Percentiles rank a stretch among this genome's conserved stretches.
phyloP scores from a whole-genome alignment of 2,797 vertebrate genomes.

The Falco rusticolus region DNA sequence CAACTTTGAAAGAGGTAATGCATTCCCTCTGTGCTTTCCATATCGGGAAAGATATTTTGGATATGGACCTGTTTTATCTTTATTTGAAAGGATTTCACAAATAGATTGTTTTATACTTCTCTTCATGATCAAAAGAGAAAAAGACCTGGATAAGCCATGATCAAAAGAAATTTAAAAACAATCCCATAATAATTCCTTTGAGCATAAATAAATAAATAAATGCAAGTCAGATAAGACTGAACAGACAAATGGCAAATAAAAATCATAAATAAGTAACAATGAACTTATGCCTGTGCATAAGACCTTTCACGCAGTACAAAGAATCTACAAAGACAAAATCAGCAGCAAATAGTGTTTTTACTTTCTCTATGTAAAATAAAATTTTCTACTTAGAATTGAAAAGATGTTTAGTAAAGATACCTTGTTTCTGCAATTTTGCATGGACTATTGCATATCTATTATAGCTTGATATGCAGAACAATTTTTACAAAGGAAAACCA shows the following conservation, averaged over 20 bases:
- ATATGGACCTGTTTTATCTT: slow-evolving; percentile 50
- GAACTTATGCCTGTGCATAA: slow-evolving; percentile 1
- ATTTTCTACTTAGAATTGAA: background rate
- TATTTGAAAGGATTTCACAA: slow-evolving; percentile 51
- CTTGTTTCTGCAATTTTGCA: background rate
- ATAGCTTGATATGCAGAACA: background rate
- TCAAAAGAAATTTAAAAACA: slow-evolving; percentile 67
- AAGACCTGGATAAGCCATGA: slow-evolving; percentile 54
- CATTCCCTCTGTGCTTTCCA: slow-evolving; percentile 47
- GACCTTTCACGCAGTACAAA: slow-evolving; percentile 24
- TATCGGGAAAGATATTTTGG: slow-evolving; percentile 37
- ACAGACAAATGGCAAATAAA: slow-evolving; percentile 42
- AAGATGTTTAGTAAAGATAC: background rate
- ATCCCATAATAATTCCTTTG: slow-evolving; percentile 36
- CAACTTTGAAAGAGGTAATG: slow-evolving; percentile 32
- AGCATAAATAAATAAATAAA: slow-evolving; percentile 44
- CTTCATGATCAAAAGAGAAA: slow-evolving; percentile 65
- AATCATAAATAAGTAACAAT: slow-evolving; percentile 45
- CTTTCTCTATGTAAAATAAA: background rate
- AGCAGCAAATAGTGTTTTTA: background rate
- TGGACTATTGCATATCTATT: background rate
- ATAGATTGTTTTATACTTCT: slow-evolving; percentile 27
- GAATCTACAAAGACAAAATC: slow-evolving; percentile 13
- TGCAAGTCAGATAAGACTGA: slow-evolving; percentile 16
- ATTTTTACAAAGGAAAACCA: background rate